Conservation (phyloP, 1,140 invertebrate genomes). For the Protaetia brevitarsis region DNA sequence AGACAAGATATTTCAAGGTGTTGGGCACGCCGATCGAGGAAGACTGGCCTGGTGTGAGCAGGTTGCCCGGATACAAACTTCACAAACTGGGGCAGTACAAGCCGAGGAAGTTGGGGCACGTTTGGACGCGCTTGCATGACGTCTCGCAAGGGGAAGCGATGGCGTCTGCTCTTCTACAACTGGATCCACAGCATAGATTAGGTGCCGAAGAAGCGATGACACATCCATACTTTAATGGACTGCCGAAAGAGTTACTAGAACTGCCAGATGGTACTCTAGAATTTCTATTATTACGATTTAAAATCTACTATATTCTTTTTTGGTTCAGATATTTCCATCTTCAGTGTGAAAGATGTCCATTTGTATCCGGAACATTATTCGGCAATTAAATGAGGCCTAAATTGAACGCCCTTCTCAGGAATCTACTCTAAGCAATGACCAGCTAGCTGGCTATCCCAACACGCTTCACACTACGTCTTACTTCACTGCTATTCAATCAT, state of each 20-base stretch:
- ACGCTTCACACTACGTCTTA: constrained; percentile 32
- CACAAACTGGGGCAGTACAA: constrained; percentile 77
- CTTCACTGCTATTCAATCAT: constrained; percentile 28
- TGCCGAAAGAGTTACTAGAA: constrained; percentile 85
- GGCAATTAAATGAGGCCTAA: constrained; percentile 43
- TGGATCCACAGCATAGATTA: constrained; percentile 83
- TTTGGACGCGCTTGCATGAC: constrained; percentile 85
- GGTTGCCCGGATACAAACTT: constrained; percentile 80
- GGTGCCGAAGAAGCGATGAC: constrained; percentile 83
- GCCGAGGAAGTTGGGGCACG: constrained; percentile 73
- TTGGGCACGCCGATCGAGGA: constrained; percentile 89
- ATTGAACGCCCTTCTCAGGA: constrained; percentile 36
- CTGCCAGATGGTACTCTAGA: constrained; percentile 78
- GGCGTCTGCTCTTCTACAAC: constrained; percentile 79
- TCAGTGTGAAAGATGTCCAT: constrained; percentile 83
- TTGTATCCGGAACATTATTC: constrained; percentile 63
- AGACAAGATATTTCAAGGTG: constrained; percentile 94
- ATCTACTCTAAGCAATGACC: constrained; percentile 37
- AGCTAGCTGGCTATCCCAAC: constrained; percentile 24
- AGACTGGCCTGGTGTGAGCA: constrained; percentile 84
- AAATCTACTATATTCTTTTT: no score
- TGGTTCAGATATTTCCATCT: constrained; percentile 86
- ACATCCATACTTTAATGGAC: constrained; percentile 86
- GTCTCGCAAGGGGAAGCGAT: constrained; percentile 84
- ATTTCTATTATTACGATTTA: constrained; percentile 20